These are phyloP conservation scores for Falco rusticolus DNA, from an alignment of 2,797 vertebrate genomes.

Conservation along the genomic window DNA sequence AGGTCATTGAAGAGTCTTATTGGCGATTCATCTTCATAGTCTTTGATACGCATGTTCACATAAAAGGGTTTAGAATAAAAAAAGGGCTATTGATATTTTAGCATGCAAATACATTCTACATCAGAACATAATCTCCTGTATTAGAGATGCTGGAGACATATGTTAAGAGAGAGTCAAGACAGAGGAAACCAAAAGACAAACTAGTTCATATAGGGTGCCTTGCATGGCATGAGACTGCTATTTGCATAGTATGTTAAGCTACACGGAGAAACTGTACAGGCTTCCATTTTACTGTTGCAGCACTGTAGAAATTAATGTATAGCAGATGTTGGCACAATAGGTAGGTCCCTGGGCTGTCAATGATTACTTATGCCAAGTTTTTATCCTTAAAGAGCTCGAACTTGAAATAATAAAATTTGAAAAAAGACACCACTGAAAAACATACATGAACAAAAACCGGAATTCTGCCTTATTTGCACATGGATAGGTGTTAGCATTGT, in stretches of 20 bases:
- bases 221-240: neutral
- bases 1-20: constrained; percentile 81
- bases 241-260: neutral
- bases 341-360: neutral
- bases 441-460: neutral
- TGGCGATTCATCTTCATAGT: constrained; percentile 75
- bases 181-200: neutral
- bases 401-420: neutral
- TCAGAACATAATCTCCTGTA: neutral
- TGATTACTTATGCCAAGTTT: neutral
- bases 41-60: constrained; percentile 62
- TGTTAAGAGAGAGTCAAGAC: neutral
- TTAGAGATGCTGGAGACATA: neutral
- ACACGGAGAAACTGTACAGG: neutral
- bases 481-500: neutral
- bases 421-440: neutral
- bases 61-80: neutral
- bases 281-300: neutral
- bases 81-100: neutral
- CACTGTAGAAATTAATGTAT: neutral
- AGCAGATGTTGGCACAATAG: neutral
- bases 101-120: neutral
- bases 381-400: neutral
- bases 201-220: accelerated
- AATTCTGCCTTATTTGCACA: accelerated